These are phyloP conservation scores for Chloebia gouldiae DNA, from an alignment of 2,113 vertebrate genomes.

Conservation along the genomic window DNA sequence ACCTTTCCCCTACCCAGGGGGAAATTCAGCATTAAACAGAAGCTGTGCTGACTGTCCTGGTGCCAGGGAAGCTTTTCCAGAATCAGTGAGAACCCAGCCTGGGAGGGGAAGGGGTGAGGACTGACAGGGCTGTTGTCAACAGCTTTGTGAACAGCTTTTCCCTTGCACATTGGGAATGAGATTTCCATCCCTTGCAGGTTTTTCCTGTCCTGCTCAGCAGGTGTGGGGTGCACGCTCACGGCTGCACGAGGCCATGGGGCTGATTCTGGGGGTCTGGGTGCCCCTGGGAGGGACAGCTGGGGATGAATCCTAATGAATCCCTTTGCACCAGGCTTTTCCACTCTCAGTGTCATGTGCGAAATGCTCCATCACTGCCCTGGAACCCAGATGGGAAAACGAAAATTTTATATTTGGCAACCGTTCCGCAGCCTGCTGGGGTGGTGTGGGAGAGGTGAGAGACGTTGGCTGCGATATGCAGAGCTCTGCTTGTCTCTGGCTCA, in stretches of 20 bases:
- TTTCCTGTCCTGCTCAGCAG: neutral
- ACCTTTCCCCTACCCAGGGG: neutral
- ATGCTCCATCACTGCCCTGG: accelerated
- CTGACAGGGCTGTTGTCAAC: neutral
- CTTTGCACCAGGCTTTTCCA: neutral
- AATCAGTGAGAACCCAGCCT: neutral
- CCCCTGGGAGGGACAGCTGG: neutral
- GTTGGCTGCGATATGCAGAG: accelerated
- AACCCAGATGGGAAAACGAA: neutral
- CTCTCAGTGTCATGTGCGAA: accelerated
- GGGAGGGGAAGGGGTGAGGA: neutral
- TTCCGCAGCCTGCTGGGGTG: neutral
- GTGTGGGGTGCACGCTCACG: accelerated
- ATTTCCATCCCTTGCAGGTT: neutral
- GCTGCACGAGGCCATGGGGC: neutral
- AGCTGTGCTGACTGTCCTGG: neutral
- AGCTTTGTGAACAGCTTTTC: neutral
- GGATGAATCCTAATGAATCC: neutral
- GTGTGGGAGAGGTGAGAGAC: neutral
- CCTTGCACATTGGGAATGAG: neutral
- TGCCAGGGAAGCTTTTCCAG: neutral
- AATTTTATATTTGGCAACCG: neutral
- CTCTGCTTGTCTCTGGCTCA: neutral
- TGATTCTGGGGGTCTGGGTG: neutral
- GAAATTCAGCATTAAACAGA: neutral